A percentile compares a stretch with the other conserved stretches of the same genome.
phyloP scores from a whole-genome alignment of 1,140 invertebrate species.

The Physella acuta region DNA sequence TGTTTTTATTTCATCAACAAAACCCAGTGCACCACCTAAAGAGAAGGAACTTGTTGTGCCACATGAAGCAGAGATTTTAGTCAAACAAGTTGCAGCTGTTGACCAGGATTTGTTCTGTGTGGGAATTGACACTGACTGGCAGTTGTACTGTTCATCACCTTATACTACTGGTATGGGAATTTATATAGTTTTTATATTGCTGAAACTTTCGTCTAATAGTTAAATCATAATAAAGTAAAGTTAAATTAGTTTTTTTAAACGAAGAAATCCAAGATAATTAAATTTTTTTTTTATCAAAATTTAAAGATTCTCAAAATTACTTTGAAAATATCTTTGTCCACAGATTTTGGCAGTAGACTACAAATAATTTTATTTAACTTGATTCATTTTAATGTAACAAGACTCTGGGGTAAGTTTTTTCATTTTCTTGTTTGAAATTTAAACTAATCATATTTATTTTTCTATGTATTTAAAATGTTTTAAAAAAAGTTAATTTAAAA shows the following conservation, averaged over 20 bases:
- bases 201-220: neutral
- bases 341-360: constrained; percentile 6
- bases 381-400: constrained; percentile 3
- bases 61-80: no score
- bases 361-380: neutral
- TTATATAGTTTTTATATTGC: neutral
- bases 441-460: neutral
- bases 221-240: neutral
- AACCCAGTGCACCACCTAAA: no score
- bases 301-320: neutral
- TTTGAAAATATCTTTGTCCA: neutral
- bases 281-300: neutral
- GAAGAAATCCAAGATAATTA: neutral
- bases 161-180: neutral
- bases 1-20: no score
- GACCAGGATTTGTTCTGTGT: no score
- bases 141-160: neutral
- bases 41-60: no score
- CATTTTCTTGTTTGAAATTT: neutral
- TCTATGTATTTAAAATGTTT: neutral
- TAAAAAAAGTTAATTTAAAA: neutral
- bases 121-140: constrained; percentile 4
- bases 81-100: no score
- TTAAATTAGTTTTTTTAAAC: neutral
- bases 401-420: constrained; percentile 13